Evolutionary conservation across 2,888 invertebrate genomes (phyloP), one percentile per base, ranked within the genome.

Genomic region (Phyto melanocephala): DNA sequence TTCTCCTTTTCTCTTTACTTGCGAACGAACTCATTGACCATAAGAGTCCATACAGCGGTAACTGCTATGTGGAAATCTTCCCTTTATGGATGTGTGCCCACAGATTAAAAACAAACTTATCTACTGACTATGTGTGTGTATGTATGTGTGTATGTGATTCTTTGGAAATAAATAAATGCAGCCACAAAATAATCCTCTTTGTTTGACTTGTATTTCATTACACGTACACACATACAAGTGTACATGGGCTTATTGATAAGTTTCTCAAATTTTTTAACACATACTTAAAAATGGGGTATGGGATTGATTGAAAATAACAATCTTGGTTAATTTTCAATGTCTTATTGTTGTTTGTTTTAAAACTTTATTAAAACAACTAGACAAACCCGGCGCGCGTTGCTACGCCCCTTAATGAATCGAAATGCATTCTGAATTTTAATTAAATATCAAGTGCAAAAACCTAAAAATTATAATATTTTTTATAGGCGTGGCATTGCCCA

Each of bases 11-110:
- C 17, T 45, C 17, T 45, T 35, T 71, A 13, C 37, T 35, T 71
- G 10, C 37, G n/a, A n/a, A 35, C 10, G 17, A 58, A 56, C 52
- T 62, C 72, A 42, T 56, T 77, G 62, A 56, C 72, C 72, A 77
- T 60, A 52, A 42, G 54, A 68, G 72, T 81, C 68, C 67, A 47
- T 60, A 10, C 15, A 42, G 4, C 6, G 11, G 33, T 37, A 20
- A 40, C 65, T 52, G 28, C 4, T 37, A 50, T 35, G 45, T 58
- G 52, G 7, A 65, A 60, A 67, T 58, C 54, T 72, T 71, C 76
- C 65, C 71, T 72, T 13, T 68, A 37, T 68, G 72, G 76, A n/a
- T n/a, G 13, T 67, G 45, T 72, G 54, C 6, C 33, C 42, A 58
- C 67, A 54, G 50, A 50, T 17, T 28, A 45, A 63, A 56, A 76